Base-by-base conservation (phyloP, 1,140 invertebrate genomes). In the Nymphalis io region DNA sequence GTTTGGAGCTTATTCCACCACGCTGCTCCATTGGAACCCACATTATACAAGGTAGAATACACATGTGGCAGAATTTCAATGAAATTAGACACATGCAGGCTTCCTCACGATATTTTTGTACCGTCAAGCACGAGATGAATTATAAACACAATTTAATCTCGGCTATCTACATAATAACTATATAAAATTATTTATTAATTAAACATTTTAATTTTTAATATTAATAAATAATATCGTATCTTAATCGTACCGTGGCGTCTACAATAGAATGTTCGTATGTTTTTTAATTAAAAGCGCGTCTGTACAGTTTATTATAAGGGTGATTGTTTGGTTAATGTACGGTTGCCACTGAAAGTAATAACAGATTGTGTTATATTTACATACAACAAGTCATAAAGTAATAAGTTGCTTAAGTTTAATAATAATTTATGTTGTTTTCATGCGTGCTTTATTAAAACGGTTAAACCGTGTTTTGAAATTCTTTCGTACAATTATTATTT, bases 281-380 rank as follows among this genome's bases (percentile, higher is more conserved):
- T 74, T 75, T 77, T 78, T 73, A 78, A 78, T 77, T 75, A 78
- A 78, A 78, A 68, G 51, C 57, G 64, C 62, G 63, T 61, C 60
- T 67, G 48, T 53, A 42, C 64, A 62, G 61, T 71, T 65, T 70
- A 71, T 76, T 60, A 70, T 55, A 55, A 55, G 51, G 51, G 51
- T 59, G 44, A 61, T 60, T 51, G 67, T 67, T 53, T 59, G 21
- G 60, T 70, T 70, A 59, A 70, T 63, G 40, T 59, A 64, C 60
- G 21, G 21, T 16, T 53, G 40, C 42, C 42, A 23, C 15, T 42
- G 55, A 59, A 67, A 21, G 64, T 59, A 44, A 72, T 65, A 48
- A 15, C 12, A 8, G 20, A 21, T 21, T 11, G 48, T 40, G 33
- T 55, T 55, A 42, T 27, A 61, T 55, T 40, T 53, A 51, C 48